Evolutionary conservation across 2,113 vertebrate genomes (phyloP), one percentile per base, ranked within the genome.

Genomic region (Larimichthys crocea): DNA sequence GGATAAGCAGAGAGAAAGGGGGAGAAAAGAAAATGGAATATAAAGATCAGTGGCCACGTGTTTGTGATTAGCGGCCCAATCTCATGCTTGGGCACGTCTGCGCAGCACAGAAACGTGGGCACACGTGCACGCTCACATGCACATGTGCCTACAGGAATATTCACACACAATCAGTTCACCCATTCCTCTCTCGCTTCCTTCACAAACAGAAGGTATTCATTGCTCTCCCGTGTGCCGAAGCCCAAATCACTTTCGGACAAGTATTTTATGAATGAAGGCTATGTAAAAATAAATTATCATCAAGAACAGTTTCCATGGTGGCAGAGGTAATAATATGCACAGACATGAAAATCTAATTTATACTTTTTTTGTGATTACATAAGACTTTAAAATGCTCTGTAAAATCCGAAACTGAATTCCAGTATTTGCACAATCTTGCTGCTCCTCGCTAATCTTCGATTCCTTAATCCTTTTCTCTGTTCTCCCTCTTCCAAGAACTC

Each of bases 61-160:
- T 86, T 90, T 72, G 71, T 83, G 75, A 89, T 90, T 86, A 89
- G 78, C 52, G 10, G 61, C 26, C 57, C 76, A 86, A 88, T 87
- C 57, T 86, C 88, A 89, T 74, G 79, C 80, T 65, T 82, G 80
- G 79, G 42, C 82, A 82, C 62, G 10, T 83, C 24, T 79, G 48
- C 52, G 35, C 22, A 0, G 42, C 1, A 17, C 44, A 74, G 56
- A 29, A 60, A 50, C 16, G 20, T 65, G 57, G 16, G 20, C 12
- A 29, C 55, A 63, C 70, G 55, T 52, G n/a, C 35, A 57, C 20
- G 24, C 56, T 53, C 68, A 40, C 60, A 61, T 12, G 71, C 46
- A 17, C 1, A 1, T 14, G 3, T 10, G 14, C 16, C n/a, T 19
- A 22, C 44, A 62, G 61, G 35, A 22, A 66, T 22, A 74, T 48